These are phyloP conservation scores for Amphipoea oculea DNA, from an alignment of 2,888 invertebrate species.

Conservation along the genomic window DNA sequence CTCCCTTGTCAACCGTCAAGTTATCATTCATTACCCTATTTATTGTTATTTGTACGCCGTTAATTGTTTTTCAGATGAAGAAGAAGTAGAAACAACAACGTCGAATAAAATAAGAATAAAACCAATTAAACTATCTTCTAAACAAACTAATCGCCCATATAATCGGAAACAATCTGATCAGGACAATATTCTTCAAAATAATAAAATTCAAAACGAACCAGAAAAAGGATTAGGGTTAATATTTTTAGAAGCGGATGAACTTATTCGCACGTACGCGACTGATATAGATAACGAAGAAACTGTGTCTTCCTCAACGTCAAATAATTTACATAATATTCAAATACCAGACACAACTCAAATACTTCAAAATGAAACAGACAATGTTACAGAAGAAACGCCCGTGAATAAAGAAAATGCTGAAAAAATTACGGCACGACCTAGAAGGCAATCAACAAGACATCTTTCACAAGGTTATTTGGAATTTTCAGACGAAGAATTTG, in stretches of 20 bases:
- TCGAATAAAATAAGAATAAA: background rate
- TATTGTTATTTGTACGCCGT: background rate
- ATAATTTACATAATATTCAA: background rate
- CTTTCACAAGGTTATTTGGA: constrained; percentile 2
- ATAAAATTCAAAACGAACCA: background rate
- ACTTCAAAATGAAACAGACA: constrained; percentile 5
- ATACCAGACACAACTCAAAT: background rate
- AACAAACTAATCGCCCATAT: background rate
- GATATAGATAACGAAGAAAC: background rate
- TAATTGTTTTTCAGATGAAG: constrained; percentile 18
- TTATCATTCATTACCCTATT: background rate
- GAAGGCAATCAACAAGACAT: constrained; percentile 16
- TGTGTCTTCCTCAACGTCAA: background rate
- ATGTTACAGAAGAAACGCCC: background rate
- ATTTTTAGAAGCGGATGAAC: constrained; percentile 24
- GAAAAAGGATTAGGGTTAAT: background rate
- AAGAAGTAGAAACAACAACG: background rate
- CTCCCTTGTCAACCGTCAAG: background rate
- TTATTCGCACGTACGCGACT: background rate
- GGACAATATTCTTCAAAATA: background rate
- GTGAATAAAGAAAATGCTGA: background rate
- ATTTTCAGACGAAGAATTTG: constrained; percentile 10
- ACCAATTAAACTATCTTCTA: background rate
- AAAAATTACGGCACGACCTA: background rate
- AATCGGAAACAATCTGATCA: background rate